Percentiles rank a stretch among this genome's conserved stretches.
These are phyloP conservation scores for Chrysolina oricalcia DNA, from an alignment of 2,888 invertebrate genomes.

Conservation along the genomic window DNA sequence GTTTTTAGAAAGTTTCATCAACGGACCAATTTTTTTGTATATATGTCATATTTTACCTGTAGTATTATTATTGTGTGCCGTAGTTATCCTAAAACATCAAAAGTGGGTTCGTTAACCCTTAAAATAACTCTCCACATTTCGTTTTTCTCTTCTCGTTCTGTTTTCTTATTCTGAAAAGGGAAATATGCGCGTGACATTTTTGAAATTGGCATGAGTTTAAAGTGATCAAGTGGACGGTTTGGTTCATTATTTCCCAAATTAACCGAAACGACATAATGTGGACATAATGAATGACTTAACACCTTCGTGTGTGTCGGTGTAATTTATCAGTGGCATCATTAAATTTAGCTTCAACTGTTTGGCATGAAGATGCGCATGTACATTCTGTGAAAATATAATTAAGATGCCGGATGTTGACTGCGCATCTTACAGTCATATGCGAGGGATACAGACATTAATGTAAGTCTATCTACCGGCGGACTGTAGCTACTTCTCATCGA, in stretches of 20 bases:
- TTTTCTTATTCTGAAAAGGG: not conserved
- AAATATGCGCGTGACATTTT: not conserved
- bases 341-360: not conserved
- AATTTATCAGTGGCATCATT: slow-evolving; percentile 16
- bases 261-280: slow-evolving; percentile 9
- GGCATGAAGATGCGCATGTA: not conserved
- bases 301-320: slow-evolving; percentile 6
- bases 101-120: too few relatives aligned
- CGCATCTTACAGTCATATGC: too few relatives aligned
- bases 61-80: too few relatives aligned
- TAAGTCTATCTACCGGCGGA: too few relatives aligned
- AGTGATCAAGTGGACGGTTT: not conserved
- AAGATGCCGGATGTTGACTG: not conserved
- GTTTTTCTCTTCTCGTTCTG: not conserved
- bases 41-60: too few relatives aligned
- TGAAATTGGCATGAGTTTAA: not conserved
- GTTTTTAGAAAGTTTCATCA: too few relatives aligned
- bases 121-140: too few relatives aligned
- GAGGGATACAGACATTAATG: too few relatives aligned
- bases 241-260: slow-evolving; percentile 17
- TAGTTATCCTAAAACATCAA: too few relatives aligned
- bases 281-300: slow-evolving; percentile 11
- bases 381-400: not conserved
- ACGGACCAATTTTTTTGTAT: too few relatives aligned
- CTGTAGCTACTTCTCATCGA: too few relatives aligned